Evolutionary conservation across 64 coral and sea anemone species (phyloP).

Genomic region (Montipora sp.): DNA sequence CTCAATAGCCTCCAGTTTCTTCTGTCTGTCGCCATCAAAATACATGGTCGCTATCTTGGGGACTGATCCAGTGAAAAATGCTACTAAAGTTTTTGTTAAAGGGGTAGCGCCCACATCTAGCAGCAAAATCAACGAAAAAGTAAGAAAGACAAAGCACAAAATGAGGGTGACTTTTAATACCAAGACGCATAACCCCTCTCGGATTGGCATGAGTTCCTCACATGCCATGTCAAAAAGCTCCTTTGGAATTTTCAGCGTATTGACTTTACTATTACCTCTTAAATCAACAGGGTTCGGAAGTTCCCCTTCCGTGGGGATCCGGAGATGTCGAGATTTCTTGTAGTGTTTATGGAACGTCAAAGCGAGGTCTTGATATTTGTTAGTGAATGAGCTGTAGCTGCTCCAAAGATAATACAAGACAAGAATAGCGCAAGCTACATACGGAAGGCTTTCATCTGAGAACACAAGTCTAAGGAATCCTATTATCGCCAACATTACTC

Average conservation of each 20-base stretch:
- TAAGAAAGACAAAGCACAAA: background rate
- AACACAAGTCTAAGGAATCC: background rate
- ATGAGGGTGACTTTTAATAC: background rate
- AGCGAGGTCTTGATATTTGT: conserved; percentile 17
- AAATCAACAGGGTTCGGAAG: background rate
- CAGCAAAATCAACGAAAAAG: background rate
- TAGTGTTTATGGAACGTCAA: background rate
- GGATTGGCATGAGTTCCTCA: conserved; percentile 11
- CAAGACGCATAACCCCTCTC: background rate
- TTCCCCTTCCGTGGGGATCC: background rate
- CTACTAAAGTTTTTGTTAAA: background rate
- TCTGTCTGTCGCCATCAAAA: background rate
- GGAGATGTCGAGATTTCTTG: background rate
- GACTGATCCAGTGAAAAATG: conserved; percentile 18
- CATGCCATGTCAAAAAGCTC: conserved; percentile 4
- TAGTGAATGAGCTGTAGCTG: conserved; percentile 30
- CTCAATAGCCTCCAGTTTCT: background rate
- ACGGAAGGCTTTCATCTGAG: background rate
- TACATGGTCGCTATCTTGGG: conserved; percentile 5
- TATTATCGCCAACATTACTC: background rate
- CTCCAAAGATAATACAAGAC: background rate
- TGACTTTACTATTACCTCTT: background rate
- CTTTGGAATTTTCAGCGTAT: background rate
- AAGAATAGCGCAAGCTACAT: background rate
- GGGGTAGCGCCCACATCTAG: background rate